Conservation (phyloP, 1,140 invertebrate genomes). For the Eubasilissa regina region DNA sequence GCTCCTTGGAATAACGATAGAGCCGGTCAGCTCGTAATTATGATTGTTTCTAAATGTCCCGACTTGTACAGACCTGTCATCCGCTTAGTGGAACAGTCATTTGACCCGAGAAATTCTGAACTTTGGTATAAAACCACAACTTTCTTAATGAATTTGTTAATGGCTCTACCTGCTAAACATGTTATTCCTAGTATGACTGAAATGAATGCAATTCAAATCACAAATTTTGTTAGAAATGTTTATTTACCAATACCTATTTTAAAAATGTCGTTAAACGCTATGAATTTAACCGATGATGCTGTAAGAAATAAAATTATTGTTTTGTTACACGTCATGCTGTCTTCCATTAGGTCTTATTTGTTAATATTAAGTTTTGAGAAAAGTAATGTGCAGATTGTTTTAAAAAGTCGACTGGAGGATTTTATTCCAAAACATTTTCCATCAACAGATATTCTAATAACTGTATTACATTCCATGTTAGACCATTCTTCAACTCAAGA, state of each 20-base stretch:
- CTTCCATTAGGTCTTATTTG: conserved; percentile 67
- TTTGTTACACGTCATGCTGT: conserved; percentile 70
- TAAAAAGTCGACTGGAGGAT: conserved; percentile 68
- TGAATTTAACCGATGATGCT: conserved; percentile 65
- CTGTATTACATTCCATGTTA: conserved; percentile 71
- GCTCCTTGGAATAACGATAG: conserved; percentile 78
- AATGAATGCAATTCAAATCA: conserved; percentile 65
- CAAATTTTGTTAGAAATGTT: conserved; percentile 71
- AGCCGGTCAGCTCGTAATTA: conserved; percentile 76
- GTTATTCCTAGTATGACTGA: conserved; percentile 65
- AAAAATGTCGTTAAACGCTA: conserved; percentile 67
- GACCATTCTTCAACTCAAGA: conserved; percentile 60
- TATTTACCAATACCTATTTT: conserved; percentile 71
- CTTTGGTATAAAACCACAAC: conserved; percentile 74
- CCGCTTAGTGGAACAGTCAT: conserved; percentile 72
- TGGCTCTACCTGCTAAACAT: conserved; percentile 67
- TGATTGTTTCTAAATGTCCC: conserved; percentile 80
- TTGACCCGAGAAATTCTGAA: conserved; percentile 74
- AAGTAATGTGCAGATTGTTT: conserved; percentile 62
- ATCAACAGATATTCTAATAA: conserved; percentile 68
- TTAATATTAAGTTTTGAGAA: conserved; percentile 62
- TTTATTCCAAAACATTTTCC: conserved; percentile 73
- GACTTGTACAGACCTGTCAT: conserved; percentile 80
- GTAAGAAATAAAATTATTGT: conserved; percentile 70
- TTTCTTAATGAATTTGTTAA: conserved; percentile 72